Percentiles rank a stretch among this genome's conserved stretches.
These are phyloP conservation scores for Epinephelus moara DNA, from an alignment of 2,113 vertebrate genomes.

Conservation along the genomic window DNA sequence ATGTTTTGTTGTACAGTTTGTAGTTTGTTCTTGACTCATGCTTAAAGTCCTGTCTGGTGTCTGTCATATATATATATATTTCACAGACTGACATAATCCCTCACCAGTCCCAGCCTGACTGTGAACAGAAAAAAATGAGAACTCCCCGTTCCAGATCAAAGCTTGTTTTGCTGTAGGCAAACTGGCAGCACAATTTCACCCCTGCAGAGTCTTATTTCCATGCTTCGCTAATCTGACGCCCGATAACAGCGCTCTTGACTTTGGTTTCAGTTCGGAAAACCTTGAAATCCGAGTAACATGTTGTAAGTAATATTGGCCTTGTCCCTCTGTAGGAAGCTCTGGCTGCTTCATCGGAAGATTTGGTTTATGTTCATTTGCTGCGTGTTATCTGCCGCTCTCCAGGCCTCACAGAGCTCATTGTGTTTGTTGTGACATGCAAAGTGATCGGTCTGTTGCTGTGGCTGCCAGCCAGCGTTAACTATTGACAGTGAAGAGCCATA, in stretches of 20 bases:
- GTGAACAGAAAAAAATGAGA: constrained; percentile 19
- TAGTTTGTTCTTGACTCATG: background rate
- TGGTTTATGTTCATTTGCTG: constrained; percentile 41
- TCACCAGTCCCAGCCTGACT: constrained; percentile 7
- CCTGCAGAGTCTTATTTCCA: constrained; percentile 47
- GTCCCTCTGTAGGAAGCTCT: constrained; percentile 6
- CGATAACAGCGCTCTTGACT: constrained; percentile 58
- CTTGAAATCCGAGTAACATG: constrained; percentile 49
- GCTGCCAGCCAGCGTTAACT: constrained; percentile 25
- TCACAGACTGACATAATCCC: background rate
- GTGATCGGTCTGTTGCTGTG: constrained; percentile 20
- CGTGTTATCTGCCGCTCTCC: constrained; percentile 54
- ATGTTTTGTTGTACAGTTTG: no score
- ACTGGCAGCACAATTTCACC: constrained; percentile 26
- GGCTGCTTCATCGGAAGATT: constrained; percentile 11
- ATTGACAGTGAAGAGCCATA: background rate
- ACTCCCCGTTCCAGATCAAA: constrained; percentile 29
- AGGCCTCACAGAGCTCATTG: constrained; percentile 31
- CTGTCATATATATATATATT: background rate
- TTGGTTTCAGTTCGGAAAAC: constrained; percentile 58
- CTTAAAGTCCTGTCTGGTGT: background rate
- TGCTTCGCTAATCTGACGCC: constrained; percentile 44
- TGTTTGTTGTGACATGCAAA: constrained; percentile 30
- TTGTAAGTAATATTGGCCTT: constrained; percentile 20
- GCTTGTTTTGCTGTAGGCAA: constrained; percentile 41